phyloP scores from a whole-genome alignment of 2,888 invertebrate genomes.

The Ormia ochracea region DNA sequence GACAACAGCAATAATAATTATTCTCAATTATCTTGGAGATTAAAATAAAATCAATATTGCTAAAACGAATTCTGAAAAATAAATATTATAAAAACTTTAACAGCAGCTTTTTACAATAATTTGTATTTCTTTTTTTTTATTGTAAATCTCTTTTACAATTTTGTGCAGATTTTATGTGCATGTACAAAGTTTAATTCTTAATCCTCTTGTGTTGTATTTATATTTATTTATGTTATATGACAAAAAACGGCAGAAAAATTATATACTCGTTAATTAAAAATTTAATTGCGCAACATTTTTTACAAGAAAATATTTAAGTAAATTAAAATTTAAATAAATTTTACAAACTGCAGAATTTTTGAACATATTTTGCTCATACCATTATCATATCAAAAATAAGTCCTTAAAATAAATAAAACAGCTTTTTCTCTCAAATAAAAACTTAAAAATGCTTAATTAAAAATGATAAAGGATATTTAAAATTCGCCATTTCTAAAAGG shows the following conservation, averaged over 20 bases:
- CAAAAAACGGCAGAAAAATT: conserved; percentile 20
- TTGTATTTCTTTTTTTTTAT: too few species aligned
- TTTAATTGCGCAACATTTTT: not conserved
- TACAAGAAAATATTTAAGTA: not conserved
- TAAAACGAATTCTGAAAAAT: not conserved
- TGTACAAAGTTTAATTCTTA: conserved; percentile 21
- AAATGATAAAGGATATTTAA: too few species aligned
- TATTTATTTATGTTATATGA: conserved; percentile 29
- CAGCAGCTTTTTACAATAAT: not conserved
- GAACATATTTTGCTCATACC: too few species aligned
- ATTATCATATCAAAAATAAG: too few species aligned
- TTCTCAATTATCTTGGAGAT: conserved; percentile 27
- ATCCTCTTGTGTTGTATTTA: conserved; percentile 41
- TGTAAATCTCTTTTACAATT: not conserved
- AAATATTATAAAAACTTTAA: not conserved
- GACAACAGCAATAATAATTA: not conserved
- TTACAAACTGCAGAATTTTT: too few species aligned
- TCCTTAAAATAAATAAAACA: too few species aligned
- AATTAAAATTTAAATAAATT: too few species aligned
- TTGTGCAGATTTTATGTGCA: conserved; percentile 5
- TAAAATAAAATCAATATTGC: conserved; percentile 34
- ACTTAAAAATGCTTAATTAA: too few species aligned
- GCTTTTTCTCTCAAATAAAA: too few species aligned
- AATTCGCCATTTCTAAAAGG: too few species aligned
- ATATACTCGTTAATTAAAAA: not conserved